Percentiles rank a stretch among this genome's conserved stretches.
These are phyloP conservation scores for Cyclophora albipunctata DNA, from an alignment of 2,888 invertebrate species.

Conservation along the genomic window DNA sequence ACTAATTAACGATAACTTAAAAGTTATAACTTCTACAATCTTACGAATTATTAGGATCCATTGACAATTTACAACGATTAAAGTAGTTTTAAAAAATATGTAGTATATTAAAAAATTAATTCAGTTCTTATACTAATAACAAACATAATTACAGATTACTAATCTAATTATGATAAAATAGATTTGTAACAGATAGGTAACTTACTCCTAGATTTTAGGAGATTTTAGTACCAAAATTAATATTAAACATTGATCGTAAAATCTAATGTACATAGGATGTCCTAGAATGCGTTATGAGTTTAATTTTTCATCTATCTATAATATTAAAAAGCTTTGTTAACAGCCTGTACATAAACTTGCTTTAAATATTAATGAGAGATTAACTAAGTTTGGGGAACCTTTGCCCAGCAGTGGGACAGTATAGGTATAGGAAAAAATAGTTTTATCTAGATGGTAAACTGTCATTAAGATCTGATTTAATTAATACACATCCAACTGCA, in stretches of 20 bases:
- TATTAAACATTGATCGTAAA: background rate
- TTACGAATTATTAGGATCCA: conserved; percentile 65
- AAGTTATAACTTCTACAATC: conserved; percentile 39
- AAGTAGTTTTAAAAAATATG: conserved; percentile 21
- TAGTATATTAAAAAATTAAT: conserved; percentile 18
- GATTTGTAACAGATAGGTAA: conserved; percentile 17
- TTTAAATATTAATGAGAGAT: no score
- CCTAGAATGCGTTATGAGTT: background rate
- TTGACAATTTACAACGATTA: conserved; percentile 56
- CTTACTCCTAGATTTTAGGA: conserved; percentile 9
- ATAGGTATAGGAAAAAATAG: no score
- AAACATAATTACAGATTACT: conserved; percentile 16
- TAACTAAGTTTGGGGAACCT: no score
- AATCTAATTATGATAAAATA: background rate
- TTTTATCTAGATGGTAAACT: no score
- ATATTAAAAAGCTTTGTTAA: no score
- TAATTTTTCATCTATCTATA: background rate
- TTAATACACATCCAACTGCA: no score
- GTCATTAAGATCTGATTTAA: no score
- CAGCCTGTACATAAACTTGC: no score
- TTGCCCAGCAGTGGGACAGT: no score
- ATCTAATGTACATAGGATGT: background rate
- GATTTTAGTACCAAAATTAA: conserved; percentile 8
- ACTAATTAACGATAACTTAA: conserved; percentile 26
- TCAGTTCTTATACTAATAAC: conserved; percentile 33